Evolutionary conservation across 2,888 invertebrate genomes (phyloP).

Genomic region (Phyto melanocephala): DNA sequence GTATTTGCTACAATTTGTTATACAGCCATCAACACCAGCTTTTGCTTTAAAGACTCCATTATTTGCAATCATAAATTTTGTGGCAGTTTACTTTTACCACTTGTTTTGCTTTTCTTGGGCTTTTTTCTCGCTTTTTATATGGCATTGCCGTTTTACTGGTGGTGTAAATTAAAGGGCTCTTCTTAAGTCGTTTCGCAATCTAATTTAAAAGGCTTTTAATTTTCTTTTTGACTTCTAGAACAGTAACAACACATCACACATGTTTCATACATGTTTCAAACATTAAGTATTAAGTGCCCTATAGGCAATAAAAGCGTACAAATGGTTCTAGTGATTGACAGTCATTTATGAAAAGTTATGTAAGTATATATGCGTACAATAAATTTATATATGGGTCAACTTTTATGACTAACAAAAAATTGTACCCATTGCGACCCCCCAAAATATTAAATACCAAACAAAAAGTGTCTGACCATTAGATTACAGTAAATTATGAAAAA

Average conservation of each 20-base stretch:
- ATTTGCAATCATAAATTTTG: conserved; percentile 41
- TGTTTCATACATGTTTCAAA: too few species aligned
- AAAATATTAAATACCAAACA: too few species aligned
- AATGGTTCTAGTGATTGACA: background rate
- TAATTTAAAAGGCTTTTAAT: conserved; percentile 9
- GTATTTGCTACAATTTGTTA: background rate
- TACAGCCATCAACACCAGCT: background rate
- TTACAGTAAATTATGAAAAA: too few species aligned
- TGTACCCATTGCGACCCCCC: too few species aligned
- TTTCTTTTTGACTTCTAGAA: background rate
- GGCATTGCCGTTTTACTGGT: background rate
- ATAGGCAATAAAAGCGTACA: background rate
- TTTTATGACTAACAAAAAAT: too few species aligned
- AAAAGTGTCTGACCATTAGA: too few species aligned
- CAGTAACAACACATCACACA: background rate
- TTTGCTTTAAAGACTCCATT: conserved; percentile 34
- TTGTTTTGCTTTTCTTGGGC: background rate
- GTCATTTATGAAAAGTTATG: background rate
- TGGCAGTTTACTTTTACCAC: conserved; percentile 23
- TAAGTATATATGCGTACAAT: too few species aligned
- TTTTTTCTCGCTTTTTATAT: background rate
- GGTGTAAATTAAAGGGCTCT: background rate
- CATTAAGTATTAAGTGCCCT: background rate
- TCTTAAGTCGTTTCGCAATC: conserved; percentile 13
- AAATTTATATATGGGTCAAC: too few species aligned